Evolutionary conservation across 2,888 invertebrate genomes (phyloP), one percentile per base, ranked within the genome.

Genomic region (Lithophane semibrunnea): DNA sequence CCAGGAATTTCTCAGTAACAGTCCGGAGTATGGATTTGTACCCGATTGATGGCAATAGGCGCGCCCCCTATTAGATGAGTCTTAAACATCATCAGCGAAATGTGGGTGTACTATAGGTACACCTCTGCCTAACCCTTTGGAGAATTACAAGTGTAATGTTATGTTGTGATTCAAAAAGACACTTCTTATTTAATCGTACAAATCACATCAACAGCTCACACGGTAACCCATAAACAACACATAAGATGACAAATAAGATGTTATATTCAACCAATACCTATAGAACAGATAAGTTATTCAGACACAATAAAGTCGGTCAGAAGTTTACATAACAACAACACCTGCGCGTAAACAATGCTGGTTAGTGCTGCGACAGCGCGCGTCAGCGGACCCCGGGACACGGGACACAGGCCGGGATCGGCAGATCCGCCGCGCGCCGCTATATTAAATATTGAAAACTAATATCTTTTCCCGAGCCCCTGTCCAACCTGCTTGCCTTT

Each of bases 361-460:
- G 75, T 80, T 78, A 83, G 86, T 83, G 86, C 85, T 85, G 88
- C 71, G 85, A 82, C 86, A 88, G 85, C 83, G 76, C 81, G 84
- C 80, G 86, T 83, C 85, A 82, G 86, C 88, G 83, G 84, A 79
- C 84, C 85, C 64, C 63, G 61, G 69, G 64, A 63, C 72, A 12
- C 68, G 54, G 61, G 72, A 58, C 86, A 24, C 65, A 42, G 73
- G 70, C 64, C 81, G 79, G 83, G 75, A 77, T 75, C 75, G 61
- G 49, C 73, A 82, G 75, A 77, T 74, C 75, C 61, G 49, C 73
- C 70, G 87, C 86, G 73, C 61, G 49, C 73, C 70, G 87, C 86
- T 88, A 87, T 88, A 90, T 88, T 88, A 85, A 88, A 89, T 88
- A 88, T 89, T 88, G 79, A 84, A 88, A 89, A 83, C 84, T 84